Evolutionary conservation across 2,113 vertebrate genomes (phyloP).

Genomic region (Puntigrus tetrazona): DNA sequence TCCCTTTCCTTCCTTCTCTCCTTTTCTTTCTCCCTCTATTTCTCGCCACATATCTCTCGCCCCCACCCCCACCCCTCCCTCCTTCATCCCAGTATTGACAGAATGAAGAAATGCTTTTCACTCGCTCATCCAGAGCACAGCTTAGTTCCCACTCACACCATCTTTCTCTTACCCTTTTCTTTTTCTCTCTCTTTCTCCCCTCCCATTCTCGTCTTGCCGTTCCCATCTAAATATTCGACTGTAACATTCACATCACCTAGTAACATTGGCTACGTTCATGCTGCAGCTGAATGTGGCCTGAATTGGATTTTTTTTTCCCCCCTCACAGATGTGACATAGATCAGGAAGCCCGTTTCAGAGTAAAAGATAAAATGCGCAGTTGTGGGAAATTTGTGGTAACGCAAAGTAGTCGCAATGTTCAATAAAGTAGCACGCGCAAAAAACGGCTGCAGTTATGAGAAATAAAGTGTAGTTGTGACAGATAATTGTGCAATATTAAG

Average conservation of each 20-base stretch:
- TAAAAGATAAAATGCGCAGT: neutral
- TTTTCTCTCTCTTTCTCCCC: neutral
- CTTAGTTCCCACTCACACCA: slow-evolving; percentile 52
- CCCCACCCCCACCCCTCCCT: neutral
- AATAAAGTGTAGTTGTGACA: neutral
- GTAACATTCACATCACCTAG: slow-evolving; percentile 45
- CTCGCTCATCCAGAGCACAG: slow-evolving; percentile 47
- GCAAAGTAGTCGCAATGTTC: neutral
- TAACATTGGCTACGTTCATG: slow-evolving; percentile 40
- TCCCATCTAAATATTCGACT: slow-evolving; percentile 54
- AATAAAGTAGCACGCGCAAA: neutral
- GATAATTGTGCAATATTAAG: neutral
- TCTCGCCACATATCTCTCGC: slow-evolving; percentile 1
- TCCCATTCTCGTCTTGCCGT: slow-evolving; percentile 40
- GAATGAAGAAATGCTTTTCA: slow-evolving; percentile 42
- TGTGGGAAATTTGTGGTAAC: neutral
- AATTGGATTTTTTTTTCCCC: neutral
- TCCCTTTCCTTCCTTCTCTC: slow-evolving; percentile 3
- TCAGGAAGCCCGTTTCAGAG: neutral
- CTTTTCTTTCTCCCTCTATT: slow-evolving; percentile 17
- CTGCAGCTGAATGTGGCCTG: neutral
- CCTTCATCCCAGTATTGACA: slow-evolving; percentile 24
- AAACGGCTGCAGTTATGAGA: neutral
- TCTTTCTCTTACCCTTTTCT: slow-evolving; percentile 43
- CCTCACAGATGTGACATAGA: neutral